A percentile compares a stretch with the other conserved stretches of the same genome.
Evolutionary conservation across 2,113 vertebrate species (phyloP).

Genomic region (Cochlearius cochlearius): DNA sequence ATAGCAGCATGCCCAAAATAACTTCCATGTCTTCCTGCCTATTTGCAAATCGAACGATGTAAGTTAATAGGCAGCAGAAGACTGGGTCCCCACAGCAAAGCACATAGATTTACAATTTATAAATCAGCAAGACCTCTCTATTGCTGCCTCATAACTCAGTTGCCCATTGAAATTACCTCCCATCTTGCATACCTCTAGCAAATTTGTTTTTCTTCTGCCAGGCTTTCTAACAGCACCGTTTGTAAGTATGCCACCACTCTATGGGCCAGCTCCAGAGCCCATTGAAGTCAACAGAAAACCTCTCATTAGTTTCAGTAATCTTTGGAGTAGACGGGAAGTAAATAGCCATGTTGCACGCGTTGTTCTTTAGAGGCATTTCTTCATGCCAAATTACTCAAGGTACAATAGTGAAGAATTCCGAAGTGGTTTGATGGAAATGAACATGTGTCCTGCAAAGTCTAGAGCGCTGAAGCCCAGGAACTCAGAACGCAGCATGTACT

Average conservation of each 20-base stretch:
- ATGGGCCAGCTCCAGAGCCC: neutral
- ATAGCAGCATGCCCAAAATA: neutral
- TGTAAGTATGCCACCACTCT: neutral
- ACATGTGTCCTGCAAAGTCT: neutral
- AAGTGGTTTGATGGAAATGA: neutral
- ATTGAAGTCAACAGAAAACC: neutral
- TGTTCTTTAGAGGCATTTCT: neutral
- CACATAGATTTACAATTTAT: neutral
- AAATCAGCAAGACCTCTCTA: neutral
- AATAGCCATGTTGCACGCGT: neutral
- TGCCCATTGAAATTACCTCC: neutral
- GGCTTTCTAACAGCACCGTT: neutral
- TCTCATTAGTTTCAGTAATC: neutral
- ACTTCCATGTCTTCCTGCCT: neutral
- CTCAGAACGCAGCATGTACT: fast-evolving
- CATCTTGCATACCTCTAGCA: neutral
- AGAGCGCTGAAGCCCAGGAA: neutral
- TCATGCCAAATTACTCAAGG: neutral
- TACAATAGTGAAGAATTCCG: neutral
- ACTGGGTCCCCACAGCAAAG: neutral
- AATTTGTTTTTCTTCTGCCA: neutral
- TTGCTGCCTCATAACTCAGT: neutral
- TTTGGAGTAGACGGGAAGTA: neutral
- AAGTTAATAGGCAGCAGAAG: neutral
- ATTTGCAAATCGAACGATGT: neutral